A percentile compares a stretch with the other conserved stretches of the same genome.
Conservation (phyloP, 2,888 invertebrate species). For the Autographa gamma region DNA sequence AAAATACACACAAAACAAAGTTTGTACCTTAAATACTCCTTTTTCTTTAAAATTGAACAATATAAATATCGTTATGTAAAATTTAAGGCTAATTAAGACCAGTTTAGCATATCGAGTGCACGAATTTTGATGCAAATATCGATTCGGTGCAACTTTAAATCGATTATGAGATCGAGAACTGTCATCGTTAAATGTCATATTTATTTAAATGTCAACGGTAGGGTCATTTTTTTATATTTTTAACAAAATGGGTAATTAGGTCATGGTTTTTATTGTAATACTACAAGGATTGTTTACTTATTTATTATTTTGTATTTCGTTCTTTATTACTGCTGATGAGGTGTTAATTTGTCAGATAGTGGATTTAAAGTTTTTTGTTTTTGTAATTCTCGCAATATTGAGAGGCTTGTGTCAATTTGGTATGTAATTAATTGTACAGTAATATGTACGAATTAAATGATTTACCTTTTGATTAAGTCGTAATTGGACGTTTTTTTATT, state of each 20-base stretch:
- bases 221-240: constrained; percentile 27
- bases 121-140: background rate
- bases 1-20: background rate
- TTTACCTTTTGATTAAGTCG: too few species aligned
- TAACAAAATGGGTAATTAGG: constrained; percentile 34
- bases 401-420: too few species aligned
- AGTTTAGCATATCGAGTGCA: background rate
- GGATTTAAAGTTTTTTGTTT: too few species aligned
- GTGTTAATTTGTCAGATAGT: too few species aligned
- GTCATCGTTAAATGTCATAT: constrained; percentile 38
- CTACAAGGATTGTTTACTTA: constrained; percentile 30
- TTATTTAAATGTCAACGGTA: constrained; percentile 45
- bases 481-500: too few species aligned
- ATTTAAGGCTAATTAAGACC: constrained; percentile 6
- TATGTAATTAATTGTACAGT: too few species aligned
- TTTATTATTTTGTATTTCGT: constrained; percentile 11
- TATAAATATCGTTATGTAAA: background rate
- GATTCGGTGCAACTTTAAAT: constrained; percentile 22
- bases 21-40: background rate
- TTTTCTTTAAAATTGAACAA: background rate
- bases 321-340: constrained; percentile 9
- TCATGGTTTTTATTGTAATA: constrained; percentile 39
- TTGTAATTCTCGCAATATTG: too few species aligned
- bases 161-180: constrained; percentile 33
- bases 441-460: too few species aligned